These are phyloP conservation scores for Lasaia peninsularis DNA, from an alignment of 1,140 invertebrate species.

Conservation along the genomic window DNA sequence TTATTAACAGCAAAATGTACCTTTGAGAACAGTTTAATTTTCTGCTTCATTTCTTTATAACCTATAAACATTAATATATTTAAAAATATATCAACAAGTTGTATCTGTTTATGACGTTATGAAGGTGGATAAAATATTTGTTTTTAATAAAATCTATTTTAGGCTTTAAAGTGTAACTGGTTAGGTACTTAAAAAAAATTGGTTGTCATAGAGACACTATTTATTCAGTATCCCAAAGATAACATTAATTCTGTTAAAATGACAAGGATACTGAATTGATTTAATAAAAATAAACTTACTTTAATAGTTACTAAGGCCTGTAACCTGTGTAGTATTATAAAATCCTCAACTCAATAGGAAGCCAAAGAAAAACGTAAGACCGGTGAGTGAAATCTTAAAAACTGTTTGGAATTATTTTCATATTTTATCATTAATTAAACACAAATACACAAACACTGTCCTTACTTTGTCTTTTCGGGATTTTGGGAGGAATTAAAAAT, in stretches of 20 bases:
- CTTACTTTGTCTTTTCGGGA: no score
- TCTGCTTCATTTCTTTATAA: constrained; percentile 56
- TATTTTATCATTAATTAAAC: no score
- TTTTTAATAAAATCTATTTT: constrained; percentile 15
- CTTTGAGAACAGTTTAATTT: constrained; percentile 49
- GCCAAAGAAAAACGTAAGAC: not conserved
- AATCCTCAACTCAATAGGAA: not conserved
- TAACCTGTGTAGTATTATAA: not conserved
- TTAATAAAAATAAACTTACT: not conserved
- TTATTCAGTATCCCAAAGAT: constrained; percentile 5
- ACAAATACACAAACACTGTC: no score
- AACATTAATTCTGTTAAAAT: not conserved
- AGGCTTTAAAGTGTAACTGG: constrained; percentile 15
- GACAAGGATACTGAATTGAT: not conserved
- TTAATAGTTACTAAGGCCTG: not conserved
- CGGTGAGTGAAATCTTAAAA: no score
- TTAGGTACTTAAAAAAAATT: constrained; percentile 21
- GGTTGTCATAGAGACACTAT: constrained; percentile 19
- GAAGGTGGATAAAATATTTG: no score
- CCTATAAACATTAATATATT: constrained; percentile 19
- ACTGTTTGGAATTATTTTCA: not conserved
- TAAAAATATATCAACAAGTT: constrained; percentile 16
- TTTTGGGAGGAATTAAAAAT: not conserved
- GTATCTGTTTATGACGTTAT: no score
- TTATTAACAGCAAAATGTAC: no score